These are phyloP conservation scores for Malurus alboscapulatus DNA, from an alignment of 2,113 vertebrate genomes.

Conservation along the genomic window DNA sequence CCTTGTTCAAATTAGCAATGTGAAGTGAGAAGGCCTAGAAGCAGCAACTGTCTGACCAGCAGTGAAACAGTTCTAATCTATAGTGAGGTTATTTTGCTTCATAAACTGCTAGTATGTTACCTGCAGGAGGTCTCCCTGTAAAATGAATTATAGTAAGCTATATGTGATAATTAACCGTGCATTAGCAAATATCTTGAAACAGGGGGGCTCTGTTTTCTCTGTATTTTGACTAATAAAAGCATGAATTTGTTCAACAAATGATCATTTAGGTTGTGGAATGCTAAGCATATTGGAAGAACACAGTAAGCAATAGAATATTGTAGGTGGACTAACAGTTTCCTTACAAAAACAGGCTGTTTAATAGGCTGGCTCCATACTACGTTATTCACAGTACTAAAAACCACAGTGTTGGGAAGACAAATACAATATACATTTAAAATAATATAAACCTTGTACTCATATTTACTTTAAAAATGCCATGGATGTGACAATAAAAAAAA, in stretches of 20 bases:
- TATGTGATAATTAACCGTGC: conserved; percentile 88
- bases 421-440: conserved; percentile 85
- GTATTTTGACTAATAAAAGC: conserved; percentile 86
- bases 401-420: conserved; percentile 81
- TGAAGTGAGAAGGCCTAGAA: conserved; percentile 85
- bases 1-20: conserved; percentile 93
- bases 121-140: conserved; percentile 84
- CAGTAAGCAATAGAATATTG: conserved; percentile 82
- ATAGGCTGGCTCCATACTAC: conserved; percentile 81
- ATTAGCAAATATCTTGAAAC: conserved; percentile 87
- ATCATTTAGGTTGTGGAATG: conserved; percentile 85
- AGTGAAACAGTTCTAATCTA: conserved; percentile 82
- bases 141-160: conserved; percentile 88
- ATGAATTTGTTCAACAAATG: conserved; percentile 89
- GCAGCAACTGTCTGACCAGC: conserved; percentile 83
- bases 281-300: conserved; percentile 82
- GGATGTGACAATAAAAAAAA: conserved; percentile 77
- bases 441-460: conserved; percentile 81
- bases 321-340: conserved; percentile 80
- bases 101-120: conserved; percentile 84
- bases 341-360: conserved; percentile 84
- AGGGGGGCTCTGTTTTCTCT: conserved; percentile 83
- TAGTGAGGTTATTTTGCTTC: conserved; percentile 88
- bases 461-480: conserved; percentile 77
- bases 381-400: conserved; percentile 81